phyloP scores from a whole-genome alignment of 2,797 vertebrate species.

The Phataginus tetradactyla region DNA sequence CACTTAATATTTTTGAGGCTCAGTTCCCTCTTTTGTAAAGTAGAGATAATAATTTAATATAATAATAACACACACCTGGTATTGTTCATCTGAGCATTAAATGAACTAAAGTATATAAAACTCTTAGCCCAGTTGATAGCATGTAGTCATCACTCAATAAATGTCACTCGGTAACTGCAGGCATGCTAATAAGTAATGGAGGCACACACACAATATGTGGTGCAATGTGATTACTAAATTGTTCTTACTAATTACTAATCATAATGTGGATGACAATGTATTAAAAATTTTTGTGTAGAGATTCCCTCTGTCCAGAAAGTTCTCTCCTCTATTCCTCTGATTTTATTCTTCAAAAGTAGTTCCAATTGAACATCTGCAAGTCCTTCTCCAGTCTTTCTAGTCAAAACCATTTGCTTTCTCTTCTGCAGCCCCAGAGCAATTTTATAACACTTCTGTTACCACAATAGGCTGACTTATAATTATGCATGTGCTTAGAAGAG shows the following conservation, averaged over 20 bases:
- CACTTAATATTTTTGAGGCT: not conserved
- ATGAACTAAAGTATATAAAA: not conserved
- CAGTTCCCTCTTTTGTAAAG: not conserved
- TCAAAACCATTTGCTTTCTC: not conserved
- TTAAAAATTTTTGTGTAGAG: not conserved
- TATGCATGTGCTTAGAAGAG: not conserved
- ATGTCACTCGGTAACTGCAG: not conserved
- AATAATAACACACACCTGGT: not conserved
- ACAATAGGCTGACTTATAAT: not conserved
- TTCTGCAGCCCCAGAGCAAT: not conserved
- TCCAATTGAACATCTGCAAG: not conserved
- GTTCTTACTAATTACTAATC: not conserved
- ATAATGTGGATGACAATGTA: not conserved
- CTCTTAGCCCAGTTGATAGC: not conserved
- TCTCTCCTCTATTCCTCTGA: not conserved
- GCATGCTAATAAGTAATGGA: not conserved
- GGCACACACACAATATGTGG: not conserved
- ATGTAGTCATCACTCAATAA: not conserved
- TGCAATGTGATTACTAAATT: not conserved
- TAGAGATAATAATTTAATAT: not conserved
- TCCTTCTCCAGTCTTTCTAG: not conserved
- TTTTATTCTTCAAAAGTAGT: not conserved
- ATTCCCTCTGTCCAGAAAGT: not conserved
- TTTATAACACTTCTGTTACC: not conserved
- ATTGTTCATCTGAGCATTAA: not conserved